phyloP scores from a whole-genome alignment of 2,888 invertebrate species.

The Abrostola tripartita region DNA sequence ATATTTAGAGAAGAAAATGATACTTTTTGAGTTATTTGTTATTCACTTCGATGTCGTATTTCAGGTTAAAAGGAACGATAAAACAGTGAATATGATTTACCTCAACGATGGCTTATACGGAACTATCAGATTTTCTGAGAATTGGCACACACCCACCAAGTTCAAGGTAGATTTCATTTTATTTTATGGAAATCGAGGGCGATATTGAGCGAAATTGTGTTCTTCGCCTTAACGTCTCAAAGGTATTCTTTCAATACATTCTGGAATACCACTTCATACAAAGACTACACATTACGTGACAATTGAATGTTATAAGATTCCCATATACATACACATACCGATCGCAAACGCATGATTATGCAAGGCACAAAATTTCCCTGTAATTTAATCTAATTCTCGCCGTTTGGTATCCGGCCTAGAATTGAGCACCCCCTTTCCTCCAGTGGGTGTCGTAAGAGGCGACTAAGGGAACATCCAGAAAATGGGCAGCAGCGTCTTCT shows the following conservation, averaged over 20 bases:
- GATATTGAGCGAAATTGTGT: background rate
- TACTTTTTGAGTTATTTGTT: slow-evolving; percentile 30
- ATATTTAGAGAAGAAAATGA: slow-evolving; percentile 13
- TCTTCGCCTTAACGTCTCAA: background rate
- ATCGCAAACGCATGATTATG: no score
- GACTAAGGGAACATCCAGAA: no score
- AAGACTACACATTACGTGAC: background rate
- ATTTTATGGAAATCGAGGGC: slow-evolving; percentile 7
- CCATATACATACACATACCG: background rate
- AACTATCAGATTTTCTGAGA: slow-evolving; percentile 58
- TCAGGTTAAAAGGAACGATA: slow-evolving; percentile 60
- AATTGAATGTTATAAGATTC: background rate
- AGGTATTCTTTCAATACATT: background rate
- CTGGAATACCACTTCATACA: slow-evolving; percentile 24
- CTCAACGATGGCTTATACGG: slow-evolving; percentile 65
- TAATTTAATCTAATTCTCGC: no score
- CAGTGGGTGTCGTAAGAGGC: no score
- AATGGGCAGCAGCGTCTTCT: no score
- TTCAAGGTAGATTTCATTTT: slow-evolving; percentile 56
- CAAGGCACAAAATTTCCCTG: no score
- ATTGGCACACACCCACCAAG: slow-evolving; percentile 62
- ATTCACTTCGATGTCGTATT: slow-evolving; percentile 34
- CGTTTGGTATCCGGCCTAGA: no score
- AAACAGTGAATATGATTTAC: slow-evolving; percentile 64
- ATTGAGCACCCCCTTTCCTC: no score